Percentiles rank a stretch among this genome's conserved stretches.
These are phyloP conservation scores for Trachurus trachurus DNA, from an alignment of 2,797 vertebrate species.

Conservation along the genomic window DNA sequence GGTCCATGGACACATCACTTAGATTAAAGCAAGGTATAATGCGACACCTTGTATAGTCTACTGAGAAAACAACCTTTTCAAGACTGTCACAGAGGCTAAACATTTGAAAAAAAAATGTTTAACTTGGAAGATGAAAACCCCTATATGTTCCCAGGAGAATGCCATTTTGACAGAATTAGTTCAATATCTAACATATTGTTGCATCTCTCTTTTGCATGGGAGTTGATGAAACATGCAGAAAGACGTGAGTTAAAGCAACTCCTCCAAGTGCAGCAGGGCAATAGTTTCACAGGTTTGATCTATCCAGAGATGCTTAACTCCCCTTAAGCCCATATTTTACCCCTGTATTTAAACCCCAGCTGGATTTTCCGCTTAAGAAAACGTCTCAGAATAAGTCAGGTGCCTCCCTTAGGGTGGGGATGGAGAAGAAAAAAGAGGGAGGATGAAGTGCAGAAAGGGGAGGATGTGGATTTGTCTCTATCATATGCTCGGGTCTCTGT, in stretches of 20 bases:
- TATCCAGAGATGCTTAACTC: conserved; percentile 72
- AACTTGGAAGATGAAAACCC: conserved; percentile 60
- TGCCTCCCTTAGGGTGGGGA: conserved; percentile 69
- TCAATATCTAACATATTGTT: conserved; percentile 71
- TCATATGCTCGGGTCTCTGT: conserved; percentile 62
- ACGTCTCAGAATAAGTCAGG: conserved; percentile 75
- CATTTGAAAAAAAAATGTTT: conserved; percentile 53
- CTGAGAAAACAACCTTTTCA: conserved; percentile 63
- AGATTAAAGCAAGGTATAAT: conserved; percentile 68
- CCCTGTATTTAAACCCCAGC: conserved; percentile 73
- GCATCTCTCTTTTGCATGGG: conserved; percentile 55
- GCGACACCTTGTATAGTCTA: conserved; percentile 58
- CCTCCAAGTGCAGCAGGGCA: conserved; percentile 57
- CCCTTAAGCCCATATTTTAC: conserved; percentile 76
- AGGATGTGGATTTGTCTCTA: conserved; percentile 57
- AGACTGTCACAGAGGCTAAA: conserved; percentile 74
- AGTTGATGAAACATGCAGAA: conserved; percentile 78
- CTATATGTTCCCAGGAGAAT: conserved; percentile 60
- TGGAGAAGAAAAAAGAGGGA: conserved; percentile 30
- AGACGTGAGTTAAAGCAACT: conserved; percentile 61
- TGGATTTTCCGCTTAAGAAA: conserved; percentile 75
- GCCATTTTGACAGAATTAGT: conserved; percentile 80
- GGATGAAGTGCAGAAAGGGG: conserved; percentile 28
- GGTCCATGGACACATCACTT: conserved; percentile 41
- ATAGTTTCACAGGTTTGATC: conserved; percentile 76